A percentile compares a stretch with the other conserved stretches of the same genome.
Evolutionary conservation across 2,888 invertebrate species (phyloP).

Genomic region (Prosapia bicincta): DNA sequence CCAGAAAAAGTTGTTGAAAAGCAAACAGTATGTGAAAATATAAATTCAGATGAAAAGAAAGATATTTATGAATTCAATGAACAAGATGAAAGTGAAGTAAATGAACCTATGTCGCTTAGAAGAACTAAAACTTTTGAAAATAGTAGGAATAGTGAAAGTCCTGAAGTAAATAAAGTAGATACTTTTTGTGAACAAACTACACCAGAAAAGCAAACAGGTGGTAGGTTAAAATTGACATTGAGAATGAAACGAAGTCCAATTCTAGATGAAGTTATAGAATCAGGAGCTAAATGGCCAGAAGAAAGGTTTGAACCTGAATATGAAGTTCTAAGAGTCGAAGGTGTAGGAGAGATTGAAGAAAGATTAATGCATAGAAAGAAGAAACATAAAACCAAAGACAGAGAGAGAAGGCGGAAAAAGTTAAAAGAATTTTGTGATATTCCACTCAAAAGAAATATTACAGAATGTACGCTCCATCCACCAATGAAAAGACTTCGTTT

Average conservation of each 20-base stretch:
- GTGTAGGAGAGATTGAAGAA: conserved; percentile 48
- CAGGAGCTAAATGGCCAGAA: conserved; percentile 65
- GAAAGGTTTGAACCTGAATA: conserved; percentile 72
- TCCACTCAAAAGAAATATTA: conserved; percentile 16
- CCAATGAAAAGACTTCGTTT: conserved; percentile 81
- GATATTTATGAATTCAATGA: conserved; percentile 56
- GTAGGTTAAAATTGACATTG: conserved; percentile 56
- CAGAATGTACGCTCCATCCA: conserved; percentile 48
- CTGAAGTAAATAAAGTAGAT: conserved; percentile 31
- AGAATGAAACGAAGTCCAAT: conserved; percentile 85
- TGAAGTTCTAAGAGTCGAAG: conserved; percentile 79
- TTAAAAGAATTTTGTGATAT: conserved; percentile 8
- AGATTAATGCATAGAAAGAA: conserved; percentile 52
- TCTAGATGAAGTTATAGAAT: conserved; percentile 78
- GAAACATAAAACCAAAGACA: conserved; percentile 57
- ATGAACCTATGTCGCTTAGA: conserved; percentile 41
- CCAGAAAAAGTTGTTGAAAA: neutral
- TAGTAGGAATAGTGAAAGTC: conserved; percentile 39
- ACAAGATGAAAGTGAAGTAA: conserved; percentile 46
- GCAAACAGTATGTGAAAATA: neutral
- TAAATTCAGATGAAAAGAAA: conserved; percentile 35
- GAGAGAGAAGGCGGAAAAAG: conserved; percentile 42
- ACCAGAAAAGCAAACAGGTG: conserved; percentile 20
- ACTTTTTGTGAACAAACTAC: conserved; percentile 17
- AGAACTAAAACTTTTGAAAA: conserved; percentile 39